Base-by-base conservation (phyloP, 2,113 vertebrate genomes). In the Saguinus midas region DNA sequence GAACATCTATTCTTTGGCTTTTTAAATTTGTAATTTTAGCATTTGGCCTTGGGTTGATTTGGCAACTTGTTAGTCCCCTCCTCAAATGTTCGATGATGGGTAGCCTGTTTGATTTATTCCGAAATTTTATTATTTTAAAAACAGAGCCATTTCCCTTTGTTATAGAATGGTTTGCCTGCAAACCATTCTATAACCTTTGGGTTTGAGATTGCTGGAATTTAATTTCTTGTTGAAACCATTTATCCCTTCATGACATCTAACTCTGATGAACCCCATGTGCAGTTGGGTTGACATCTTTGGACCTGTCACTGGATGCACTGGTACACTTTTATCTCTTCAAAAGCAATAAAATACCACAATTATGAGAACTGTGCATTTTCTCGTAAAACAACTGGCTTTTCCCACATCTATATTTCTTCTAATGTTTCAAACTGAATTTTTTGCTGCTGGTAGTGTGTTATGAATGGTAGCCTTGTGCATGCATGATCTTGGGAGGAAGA, bases 371-470 rank as follows among this genome's bases (percentile, higher is more conserved):
- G 37, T 4, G 66, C 58, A 91, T 93, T 79, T 82, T 93, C 6
- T 91, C 87, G 90, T 96, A 80, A 87, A 96, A 95, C 50, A 58
- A 84, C 5, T 94, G 82, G 12, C 68, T 95, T 98, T 75, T 52
- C 21, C 72, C 6, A 1, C n/a, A 3, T 66, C 66, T 85, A 4
- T 85, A 85, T 94, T 89, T 93, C n/a, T 70, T 83, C 11, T 78
- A 58, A 89, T 66, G 40, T 87, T 96, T 89, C 83, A 3, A 92
- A 82, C 23, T 91, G 45, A 81, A 83, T 76, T 95, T 87, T 87
- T 89, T 91, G 32, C 58, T 64, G 23, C 25, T 81, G 20, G 2
- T 78, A 78, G 29, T 96, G 13, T 96, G 32, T 68, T 73, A 1
- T 86, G 16, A 87, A 70, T 95, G 55, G 23, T 90, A 40, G 78